A percentile compares a stretch with the other conserved stretches of the same genome.
phyloP scores from a whole-genome alignment of 2,797 vertebrate species.

The Lerista edwardsae region DNA sequence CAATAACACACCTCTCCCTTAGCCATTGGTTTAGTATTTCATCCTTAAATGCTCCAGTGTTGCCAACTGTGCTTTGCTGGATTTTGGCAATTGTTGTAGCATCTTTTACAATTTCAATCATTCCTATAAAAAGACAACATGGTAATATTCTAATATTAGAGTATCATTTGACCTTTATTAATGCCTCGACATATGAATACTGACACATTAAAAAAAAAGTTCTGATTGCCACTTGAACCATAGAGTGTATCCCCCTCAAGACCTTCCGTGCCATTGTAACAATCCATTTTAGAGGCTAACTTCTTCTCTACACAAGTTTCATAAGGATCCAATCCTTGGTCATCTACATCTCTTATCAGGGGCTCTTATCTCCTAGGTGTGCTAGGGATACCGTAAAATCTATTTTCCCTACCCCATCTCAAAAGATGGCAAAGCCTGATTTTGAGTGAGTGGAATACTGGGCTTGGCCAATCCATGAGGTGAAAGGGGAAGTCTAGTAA shows the following conservation, averaged over 20 bases:
- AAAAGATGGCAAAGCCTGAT: background rate
- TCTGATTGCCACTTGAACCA: background rate
- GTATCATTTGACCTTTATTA: background rate
- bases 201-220: background rate
- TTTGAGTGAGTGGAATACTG: background rate
- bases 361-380: background rate
- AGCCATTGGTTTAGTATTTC: slow-evolving; percentile 97
- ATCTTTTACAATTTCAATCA: slow-evolving; percentile 98
- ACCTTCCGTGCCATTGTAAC: background rate
- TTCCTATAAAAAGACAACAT: slow-evolving; percentile 78
- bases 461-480: no score
- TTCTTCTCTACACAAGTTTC: background rate
- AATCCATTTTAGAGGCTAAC: background rate
- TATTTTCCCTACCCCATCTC: background rate
- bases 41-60: slow-evolving; percentile 96
- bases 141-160: background rate
- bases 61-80: slow-evolving; percentile 96
- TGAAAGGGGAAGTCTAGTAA: background rate
- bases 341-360: no score
- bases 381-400: background rate
- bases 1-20: slow-evolving; percentile 90
- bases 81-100: slow-evolving; percentile 98
- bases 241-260: background rate
- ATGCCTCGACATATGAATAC: background rate
- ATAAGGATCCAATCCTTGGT: background rate